Evolutionary conservation across 2,888 invertebrate genomes (phyloP).

Genomic region (Noctua janthina): DNA sequence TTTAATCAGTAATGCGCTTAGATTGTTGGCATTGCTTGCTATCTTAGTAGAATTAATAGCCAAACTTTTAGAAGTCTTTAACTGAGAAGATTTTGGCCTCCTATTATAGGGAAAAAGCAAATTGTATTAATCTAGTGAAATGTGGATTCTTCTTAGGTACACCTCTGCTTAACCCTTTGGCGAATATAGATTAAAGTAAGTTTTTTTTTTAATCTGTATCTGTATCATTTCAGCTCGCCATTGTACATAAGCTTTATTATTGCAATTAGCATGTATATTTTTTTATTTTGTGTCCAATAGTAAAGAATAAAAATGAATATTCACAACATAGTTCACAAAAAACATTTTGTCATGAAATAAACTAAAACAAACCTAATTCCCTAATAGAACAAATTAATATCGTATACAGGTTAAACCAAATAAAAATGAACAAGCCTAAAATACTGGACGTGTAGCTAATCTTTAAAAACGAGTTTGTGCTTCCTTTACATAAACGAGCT

Average conservation of each 20-base stretch:
- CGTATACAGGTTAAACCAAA: conserved; percentile 46
- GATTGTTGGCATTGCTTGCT: neutral
- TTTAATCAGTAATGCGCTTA: neutral
- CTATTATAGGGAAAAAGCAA: neutral
- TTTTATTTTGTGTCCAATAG: no score
- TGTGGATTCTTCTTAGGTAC: neutral
- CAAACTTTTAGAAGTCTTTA: neutral
- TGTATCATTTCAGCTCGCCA: no score
- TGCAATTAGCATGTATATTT: no score
- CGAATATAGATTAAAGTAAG: no score
- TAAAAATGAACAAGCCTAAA: conserved; percentile 54
- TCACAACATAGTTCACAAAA: no score
- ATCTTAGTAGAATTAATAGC: neutral
- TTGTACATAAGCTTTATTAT: no score
- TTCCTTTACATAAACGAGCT: conserved; percentile 65
- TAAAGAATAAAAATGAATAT: no score
- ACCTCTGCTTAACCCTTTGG: neutral
- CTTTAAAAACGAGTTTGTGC: conserved; percentile 66
- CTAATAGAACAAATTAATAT: neutral
- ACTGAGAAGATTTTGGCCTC: neutral
- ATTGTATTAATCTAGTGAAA: neutral
- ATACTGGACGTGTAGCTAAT: conserved; percentile 55
- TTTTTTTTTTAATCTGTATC: no score
- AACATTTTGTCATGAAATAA: neutral
- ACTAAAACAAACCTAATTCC: neutral